Evolutionary conservation across 2,113 vertebrate species (phyloP).

Genomic region (Lutjanus erythropterus): DNA sequence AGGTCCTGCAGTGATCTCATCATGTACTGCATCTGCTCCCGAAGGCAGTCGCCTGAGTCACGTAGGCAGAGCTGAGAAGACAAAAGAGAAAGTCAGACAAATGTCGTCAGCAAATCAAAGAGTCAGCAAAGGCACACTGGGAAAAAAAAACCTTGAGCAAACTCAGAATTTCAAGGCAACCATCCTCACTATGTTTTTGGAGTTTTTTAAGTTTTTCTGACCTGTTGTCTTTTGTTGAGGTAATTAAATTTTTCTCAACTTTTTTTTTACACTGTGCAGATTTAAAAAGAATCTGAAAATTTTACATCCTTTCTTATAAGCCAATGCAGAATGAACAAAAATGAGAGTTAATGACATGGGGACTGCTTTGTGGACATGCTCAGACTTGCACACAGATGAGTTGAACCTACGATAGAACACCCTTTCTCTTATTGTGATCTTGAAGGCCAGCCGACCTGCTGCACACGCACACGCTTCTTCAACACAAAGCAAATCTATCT

Average conservation of each 20-base stretch:
- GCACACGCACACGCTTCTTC: not conserved
- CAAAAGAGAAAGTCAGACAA: slow-evolving; percentile 36
- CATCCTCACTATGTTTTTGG: too few relatives aligned
- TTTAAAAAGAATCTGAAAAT: not conserved
- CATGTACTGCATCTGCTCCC: slow-evolving; percentile 89
- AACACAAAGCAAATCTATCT: slow-evolving; percentile 42
- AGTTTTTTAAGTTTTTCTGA: too few relatives aligned
- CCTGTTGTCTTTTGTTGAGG: too few relatives aligned
- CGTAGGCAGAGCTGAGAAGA: slow-evolving; percentile 86
- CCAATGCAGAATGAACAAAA: slow-evolving; percentile 20
- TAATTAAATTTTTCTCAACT: too few relatives aligned
- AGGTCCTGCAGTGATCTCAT: slow-evolving; percentile 86
- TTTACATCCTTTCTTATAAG: not conserved
- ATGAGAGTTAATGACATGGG: not conserved
- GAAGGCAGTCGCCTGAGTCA: slow-evolving; percentile 83
- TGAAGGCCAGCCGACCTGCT: slow-evolving; percentile 13
- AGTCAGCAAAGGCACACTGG: not conserved
- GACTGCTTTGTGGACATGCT: slow-evolving; percentile 36
- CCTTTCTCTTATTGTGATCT: slow-evolving; percentile 31
- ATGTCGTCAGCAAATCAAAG: not conserved
- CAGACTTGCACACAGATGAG: slow-evolving; percentile 29
- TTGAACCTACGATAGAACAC: slow-evolving; percentile 8
- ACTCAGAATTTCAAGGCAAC: too few relatives aligned
- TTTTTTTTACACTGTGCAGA: too few relatives aligned
- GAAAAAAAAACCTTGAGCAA: too few relatives aligned